Evolutionary conservation across 1,140 invertebrate genomes (phyloP).

Genomic region (Aphidius gifuensis): DNA sequence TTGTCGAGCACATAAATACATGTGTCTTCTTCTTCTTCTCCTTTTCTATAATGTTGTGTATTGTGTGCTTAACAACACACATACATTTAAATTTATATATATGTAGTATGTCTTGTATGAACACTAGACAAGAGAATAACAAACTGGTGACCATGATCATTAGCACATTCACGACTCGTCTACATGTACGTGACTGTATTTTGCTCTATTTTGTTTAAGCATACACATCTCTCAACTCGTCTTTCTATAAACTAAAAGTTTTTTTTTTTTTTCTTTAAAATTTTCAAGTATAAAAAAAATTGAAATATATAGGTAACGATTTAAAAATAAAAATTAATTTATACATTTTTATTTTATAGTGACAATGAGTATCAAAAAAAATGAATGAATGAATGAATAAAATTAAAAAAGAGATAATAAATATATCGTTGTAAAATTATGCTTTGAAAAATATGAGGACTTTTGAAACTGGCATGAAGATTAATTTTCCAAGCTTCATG

Average conservation of each 20-base stretch:
- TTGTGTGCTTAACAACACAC: no score
- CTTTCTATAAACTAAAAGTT: neutral
- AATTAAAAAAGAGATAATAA: neutral
- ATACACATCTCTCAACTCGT: neutral
- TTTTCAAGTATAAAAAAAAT: neutral
- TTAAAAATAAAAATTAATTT: no score
- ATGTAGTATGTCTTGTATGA: no score
- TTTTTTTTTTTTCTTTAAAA: neutral
- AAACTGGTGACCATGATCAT: conserved; percentile 9
- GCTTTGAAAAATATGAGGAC: neutral
- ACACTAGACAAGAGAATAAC: conserved; percentile 3
- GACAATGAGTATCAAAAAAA: no score
- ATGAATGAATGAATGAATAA: neutral
- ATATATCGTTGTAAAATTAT: conserved; percentile 2
- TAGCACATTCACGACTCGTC: conserved; percentile 4
- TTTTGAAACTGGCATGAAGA: conserved; percentile 12
- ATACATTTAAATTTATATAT: no score
- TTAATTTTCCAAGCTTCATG: conserved; percentile 18
- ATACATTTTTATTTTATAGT: no score
- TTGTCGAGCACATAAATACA: no score
- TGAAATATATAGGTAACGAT: no score
- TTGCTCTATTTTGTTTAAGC: neutral
- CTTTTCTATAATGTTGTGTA: no score
- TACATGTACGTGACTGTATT: conserved; percentile 10
- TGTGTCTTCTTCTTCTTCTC: no score